Evolutionary conservation across 2,113 vertebrate genomes (phyloP).

Genomic region (Grallaria varia): DNA sequence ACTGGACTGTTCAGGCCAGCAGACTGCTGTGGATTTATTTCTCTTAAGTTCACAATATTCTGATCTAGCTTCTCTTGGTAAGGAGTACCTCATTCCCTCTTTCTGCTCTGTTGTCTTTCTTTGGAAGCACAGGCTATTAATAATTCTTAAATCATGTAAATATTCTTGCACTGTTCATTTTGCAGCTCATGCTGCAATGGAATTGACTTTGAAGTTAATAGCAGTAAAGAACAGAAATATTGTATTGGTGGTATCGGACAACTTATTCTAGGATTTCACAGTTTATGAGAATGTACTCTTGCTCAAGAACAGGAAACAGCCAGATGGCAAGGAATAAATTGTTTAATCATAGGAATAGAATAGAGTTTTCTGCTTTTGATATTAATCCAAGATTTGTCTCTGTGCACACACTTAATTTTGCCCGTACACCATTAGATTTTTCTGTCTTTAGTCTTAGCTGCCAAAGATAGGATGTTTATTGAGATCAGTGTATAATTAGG

Average conservation of each 20-base stretch:
- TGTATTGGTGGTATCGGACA: neutral
- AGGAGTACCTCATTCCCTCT: slow-evolving; percentile 14
- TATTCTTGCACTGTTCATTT: neutral
- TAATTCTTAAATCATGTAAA: neutral
- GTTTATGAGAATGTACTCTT: neutral
- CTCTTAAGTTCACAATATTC: slow-evolving; percentile 94
- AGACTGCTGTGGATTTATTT: slow-evolving; percentile 96
- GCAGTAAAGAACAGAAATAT: neutral
- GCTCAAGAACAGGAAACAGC: neutral
- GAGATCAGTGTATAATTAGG: neutral
- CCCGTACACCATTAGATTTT: neutral
- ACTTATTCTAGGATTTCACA: neutral
- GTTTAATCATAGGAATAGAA: neutral
- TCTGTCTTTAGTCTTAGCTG: neutral
- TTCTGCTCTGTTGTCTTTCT: neutral
- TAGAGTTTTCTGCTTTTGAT: neutral
- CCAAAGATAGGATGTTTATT: neutral
- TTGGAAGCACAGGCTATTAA: neutral
- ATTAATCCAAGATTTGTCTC: neutral
- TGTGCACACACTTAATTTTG: neutral
- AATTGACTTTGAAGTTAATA: neutral
- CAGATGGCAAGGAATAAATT: neutral
- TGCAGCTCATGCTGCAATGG: neutral
- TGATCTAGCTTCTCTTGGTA: slow-evolving; percentile 93
- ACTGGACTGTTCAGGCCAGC: slow-evolving; percentile 96